phyloP scores from a whole-genome alignment of 2,888 invertebrate genomes.

The Apodemia duryi region DNA sequence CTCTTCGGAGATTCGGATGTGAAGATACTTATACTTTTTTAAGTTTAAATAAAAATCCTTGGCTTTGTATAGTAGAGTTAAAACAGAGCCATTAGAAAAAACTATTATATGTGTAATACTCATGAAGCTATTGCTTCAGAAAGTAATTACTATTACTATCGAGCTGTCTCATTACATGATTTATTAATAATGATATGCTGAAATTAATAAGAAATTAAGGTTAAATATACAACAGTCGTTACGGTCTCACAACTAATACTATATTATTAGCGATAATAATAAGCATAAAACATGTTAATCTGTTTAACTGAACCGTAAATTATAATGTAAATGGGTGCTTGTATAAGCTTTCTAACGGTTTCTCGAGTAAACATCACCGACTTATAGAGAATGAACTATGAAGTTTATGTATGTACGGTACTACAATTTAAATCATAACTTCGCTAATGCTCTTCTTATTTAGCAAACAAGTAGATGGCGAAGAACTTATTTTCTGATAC shows the following conservation, averaged over 20 bases:
- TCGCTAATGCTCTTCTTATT: too few relatives aligned
- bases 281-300: slow-evolving; percentile 3
- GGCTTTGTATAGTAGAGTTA: too few relatives aligned
- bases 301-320: slow-evolving; percentile 12
- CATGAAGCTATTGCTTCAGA: too few relatives aligned
- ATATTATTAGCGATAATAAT: slow-evolving; percentile 4
- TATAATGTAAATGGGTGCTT: slow-evolving; percentile 6
- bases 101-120: too few relatives aligned
- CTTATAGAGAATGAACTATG: not conserved
- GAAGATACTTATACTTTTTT: too few relatives aligned
- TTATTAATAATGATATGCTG: not conserved
- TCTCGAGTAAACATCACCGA: not conserved
- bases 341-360: slow-evolving; percentile 6
- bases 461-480: too few relatives aligned
- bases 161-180: not conserved
- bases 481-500: too few relatives aligned
- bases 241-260: slow-evolving; percentile 3
- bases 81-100: too few relatives aligned
- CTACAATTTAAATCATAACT: too few relatives aligned
- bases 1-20: too few relatives aligned
- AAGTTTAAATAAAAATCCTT: too few relatives aligned
- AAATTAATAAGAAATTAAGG: not conserved
- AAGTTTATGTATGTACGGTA: not conserved
- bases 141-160: too few relatives aligned
- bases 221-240: not conserved